Evolutionary conservation across 2,797 vertebrate species (phyloP).

Genomic region (Chelon labrosus): DNA sequence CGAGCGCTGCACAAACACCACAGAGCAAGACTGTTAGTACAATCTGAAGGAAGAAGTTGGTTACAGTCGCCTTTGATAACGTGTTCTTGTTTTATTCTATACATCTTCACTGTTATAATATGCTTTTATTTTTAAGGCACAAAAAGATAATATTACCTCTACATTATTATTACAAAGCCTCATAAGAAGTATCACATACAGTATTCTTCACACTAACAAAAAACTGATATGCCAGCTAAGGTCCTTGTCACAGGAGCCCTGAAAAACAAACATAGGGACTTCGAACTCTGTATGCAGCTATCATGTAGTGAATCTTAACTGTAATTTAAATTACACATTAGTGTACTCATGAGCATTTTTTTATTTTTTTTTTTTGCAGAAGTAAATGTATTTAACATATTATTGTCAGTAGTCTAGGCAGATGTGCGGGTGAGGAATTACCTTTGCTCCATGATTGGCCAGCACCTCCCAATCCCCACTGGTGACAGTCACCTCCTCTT

Average conservation of each 20-base stretch:
- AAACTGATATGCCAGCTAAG: no score
- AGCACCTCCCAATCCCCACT: slow-evolving; percentile 94
- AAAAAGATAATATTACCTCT: no score
- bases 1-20: slow-evolving; percentile 59
- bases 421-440: slow-evolving; percentile 52
- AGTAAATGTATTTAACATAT: not conserved
- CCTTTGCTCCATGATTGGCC: slow-evolving; percentile 92
- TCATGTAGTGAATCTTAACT: not conserved
- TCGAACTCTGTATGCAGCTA: no score
- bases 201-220: no score
- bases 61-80: no score
- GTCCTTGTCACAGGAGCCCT: no score
- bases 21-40: not conserved
- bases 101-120: no score
- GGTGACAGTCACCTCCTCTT: slow-evolving; percentile 90
- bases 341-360: not conserved
- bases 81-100: no score
- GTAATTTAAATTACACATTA: not conserved
- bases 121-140: no score
- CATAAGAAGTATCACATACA: no score
- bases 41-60: not conserved
- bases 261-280: no score
- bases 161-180: no score
- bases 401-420: not conserved
- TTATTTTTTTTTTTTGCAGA: not conserved